Evolutionary conservation across 2,797 vertebrate species (phyloP).

Genomic region (Lates japonicus): DNA sequence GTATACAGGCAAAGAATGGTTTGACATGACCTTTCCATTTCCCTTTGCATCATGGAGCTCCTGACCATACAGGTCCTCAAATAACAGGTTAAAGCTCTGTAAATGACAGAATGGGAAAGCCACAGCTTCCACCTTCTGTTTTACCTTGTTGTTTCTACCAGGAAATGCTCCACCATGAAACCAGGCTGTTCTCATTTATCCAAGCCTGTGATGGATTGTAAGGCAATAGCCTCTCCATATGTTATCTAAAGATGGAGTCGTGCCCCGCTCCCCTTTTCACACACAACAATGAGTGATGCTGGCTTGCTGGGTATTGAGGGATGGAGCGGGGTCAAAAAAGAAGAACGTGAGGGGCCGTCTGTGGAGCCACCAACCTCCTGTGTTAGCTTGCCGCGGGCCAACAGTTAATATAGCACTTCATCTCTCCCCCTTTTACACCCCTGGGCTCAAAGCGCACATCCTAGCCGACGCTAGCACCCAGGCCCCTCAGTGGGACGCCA

Average conservation of each 20-base stretch:
- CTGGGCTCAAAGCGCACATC: conserved; percentile 64
- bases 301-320: conserved; percentile 65
- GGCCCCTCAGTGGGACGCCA: too few species aligned
- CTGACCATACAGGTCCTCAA: conserved; percentile 12
- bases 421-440: conserved; percentile 67
- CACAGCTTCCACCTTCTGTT: conserved; percentile 32
- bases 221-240: conserved; percentile 78
- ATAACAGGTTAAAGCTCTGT: conserved; percentile 56
- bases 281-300: conserved; percentile 77
- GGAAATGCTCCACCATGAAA: conserved; percentile 70
- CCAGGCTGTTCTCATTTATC: conserved; percentile 82
- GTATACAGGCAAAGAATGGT: neutral
- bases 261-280: conserved; percentile 65
- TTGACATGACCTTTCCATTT: conserved; percentile 23
- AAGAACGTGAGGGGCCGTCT: too few species aligned
- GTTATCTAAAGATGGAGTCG: conserved; percentile 80
- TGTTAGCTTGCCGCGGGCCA: conserved; percentile 75
- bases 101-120: conserved; percentile 49
- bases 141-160: conserved; percentile 63
- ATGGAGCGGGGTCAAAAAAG: conserved; percentile 68
- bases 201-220: conserved; percentile 78
- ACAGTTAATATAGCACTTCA: conserved; percentile 82
- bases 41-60: conserved; percentile 25
- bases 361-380: conserved; percentile 44
- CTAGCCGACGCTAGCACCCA: conserved; percentile 64